A percentile compares a stretch with the other conserved stretches of the same genome.
Conservation (phyloP, 2,797 vertebrate genomes). For the Cossypha heuglini region DNA sequence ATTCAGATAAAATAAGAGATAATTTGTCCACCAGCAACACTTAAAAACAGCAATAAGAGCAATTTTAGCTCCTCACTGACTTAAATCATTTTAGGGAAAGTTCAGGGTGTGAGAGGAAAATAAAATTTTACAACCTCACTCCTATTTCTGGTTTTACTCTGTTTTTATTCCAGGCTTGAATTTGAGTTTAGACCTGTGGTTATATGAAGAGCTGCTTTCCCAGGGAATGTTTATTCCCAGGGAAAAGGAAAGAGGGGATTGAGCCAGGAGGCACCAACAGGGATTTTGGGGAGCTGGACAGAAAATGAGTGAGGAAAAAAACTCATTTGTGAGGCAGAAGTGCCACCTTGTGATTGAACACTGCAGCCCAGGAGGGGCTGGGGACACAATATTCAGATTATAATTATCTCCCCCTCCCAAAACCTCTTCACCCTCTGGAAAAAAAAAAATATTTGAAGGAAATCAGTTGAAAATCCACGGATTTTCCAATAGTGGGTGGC, state of each 20-base stretch:
- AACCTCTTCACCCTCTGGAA: background rate
- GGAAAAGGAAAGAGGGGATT: background rate
- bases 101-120: background rate
- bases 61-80: background rate
- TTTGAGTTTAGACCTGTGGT: background rate
- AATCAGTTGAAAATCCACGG: accelerated
- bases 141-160: background rate
- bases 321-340: slow-evolving; percentile 2
- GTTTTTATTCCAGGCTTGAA: background rate
- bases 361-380: background rate
- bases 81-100: background rate
- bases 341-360: slow-evolving; percentile 48
- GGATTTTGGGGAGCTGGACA: background rate
- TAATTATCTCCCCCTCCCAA: background rate
- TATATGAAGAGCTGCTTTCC: background rate
- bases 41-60: background rate
- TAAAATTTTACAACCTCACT: background rate
- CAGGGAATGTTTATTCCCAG: background rate
- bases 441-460: background rate
- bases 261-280: background rate
- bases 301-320: background rate
- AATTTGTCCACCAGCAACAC: accelerated
- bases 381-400: background rate
- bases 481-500: accelerated
- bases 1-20: background rate